Evolutionary conservation across 2,888 invertebrate species (phyloP).

Genomic region (Argyresthia goedartella): DNA sequence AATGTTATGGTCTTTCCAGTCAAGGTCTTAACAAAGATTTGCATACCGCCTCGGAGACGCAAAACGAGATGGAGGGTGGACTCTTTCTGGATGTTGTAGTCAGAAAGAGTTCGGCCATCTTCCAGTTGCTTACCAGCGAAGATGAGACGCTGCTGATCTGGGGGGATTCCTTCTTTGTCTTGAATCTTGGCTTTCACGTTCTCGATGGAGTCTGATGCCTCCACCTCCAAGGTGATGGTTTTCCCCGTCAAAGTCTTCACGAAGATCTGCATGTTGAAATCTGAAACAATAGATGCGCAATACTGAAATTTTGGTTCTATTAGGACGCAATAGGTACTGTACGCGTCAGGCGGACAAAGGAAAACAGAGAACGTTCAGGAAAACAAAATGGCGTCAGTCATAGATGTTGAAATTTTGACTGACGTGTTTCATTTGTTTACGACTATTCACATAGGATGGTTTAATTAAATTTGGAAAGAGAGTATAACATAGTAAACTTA

Average conservation of each 20-base stretch:
- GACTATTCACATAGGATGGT: background rate
- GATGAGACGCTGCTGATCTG: conserved; percentile 45
- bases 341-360: conserved; percentile 13
- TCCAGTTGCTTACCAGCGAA: conserved; percentile 47
- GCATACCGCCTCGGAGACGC: conserved; percentile 36
- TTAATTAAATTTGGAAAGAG: background rate
- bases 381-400: conserved; percentile 54
- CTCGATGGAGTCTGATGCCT: conserved; percentile 44
- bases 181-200: conserved; percentile 51
- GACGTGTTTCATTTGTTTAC: background rate
- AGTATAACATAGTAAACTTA: background rate
- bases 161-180: conserved; percentile 48
- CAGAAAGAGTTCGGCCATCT: conserved; percentile 43
- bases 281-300: conserved; percentile 23
- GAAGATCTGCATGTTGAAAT: conserved; percentile 41
- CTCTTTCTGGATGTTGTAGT: conserved; percentile 50
- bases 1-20: conserved; percentile 51
- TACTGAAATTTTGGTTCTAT: conserved; percentile 27
- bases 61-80: conserved; percentile 41
- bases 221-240: conserved; percentile 43
- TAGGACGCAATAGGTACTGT: conserved; percentile 11
- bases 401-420: background rate
- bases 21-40: conserved; percentile 23
- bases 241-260: conserved; percentile 40
- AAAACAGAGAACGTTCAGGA: conserved; percentile 50